Evolutionary conservation across 2,888 invertebrate genomes (phyloP).

Genomic region (Zygothrica quintamaculata): DNA sequence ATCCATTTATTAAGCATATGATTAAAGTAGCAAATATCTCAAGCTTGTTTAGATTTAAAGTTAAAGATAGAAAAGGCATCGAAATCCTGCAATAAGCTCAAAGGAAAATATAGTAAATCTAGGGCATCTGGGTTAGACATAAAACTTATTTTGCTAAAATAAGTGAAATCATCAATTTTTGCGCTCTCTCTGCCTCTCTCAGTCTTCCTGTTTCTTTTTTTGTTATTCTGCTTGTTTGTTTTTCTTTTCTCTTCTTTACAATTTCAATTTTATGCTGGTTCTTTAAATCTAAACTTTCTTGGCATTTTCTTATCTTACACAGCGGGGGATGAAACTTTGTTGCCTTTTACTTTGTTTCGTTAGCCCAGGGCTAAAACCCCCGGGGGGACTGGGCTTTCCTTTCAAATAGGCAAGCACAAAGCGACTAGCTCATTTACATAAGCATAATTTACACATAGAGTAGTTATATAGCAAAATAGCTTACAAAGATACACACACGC

Average conservation of each 20-base stretch:
- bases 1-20: conserved; percentile 4
- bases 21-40: background rate
- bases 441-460: conserved; percentile 82
- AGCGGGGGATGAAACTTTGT: conserved; percentile 68
- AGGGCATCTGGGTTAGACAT: conserved; percentile 36
- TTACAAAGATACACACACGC: conserved; percentile 34
- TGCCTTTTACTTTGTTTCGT: conserved; percentile 50
- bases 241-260: conserved; percentile 10
- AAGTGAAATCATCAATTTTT: conserved; percentile 78
- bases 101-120: background rate
- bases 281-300: conserved; percentile 35
- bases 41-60: too few species aligned
- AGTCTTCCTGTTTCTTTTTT: conserved; percentile 11
- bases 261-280: conserved; percentile 29
- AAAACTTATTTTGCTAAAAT: conserved; percentile 68
- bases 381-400: conserved; percentile 37
- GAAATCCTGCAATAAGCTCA: background rate
- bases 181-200: conserved; percentile 29
- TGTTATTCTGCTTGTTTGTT: background rate
- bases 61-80: background rate
- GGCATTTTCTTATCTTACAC: conserved; percentile 49
- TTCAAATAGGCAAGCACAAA: conserved; percentile 47
- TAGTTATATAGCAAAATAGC: conserved; percentile 66
- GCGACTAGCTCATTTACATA: conserved; percentile 75
- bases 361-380: conserved; percentile 24